Percentiles rank a stretch among this genome's conserved stretches.
Conservation (phyloP, 2,113 vertebrate species). For the Micronycteris hirsuta region DNA sequence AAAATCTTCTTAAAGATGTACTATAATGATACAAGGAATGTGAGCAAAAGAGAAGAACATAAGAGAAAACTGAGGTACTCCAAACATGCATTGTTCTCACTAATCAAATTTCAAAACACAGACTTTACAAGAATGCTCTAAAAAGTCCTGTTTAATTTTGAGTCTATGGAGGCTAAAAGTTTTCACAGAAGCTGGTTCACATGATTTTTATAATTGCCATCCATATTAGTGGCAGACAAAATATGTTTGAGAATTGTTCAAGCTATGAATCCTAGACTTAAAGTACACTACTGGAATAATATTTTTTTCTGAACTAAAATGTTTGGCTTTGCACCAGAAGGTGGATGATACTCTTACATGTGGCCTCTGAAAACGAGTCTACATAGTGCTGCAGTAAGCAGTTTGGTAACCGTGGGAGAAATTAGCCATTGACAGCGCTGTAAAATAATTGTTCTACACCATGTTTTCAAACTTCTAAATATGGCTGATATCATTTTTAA, state of each 20-base stretch:
- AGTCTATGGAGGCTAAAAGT: background rate
- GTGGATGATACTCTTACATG: background rate
- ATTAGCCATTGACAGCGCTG: background rate
- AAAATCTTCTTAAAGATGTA: background rate
- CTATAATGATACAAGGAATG: background rate
- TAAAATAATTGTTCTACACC: background rate
- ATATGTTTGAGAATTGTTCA: background rate
- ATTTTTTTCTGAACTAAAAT: conserved; percentile 8
- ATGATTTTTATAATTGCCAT: conserved; percentile 17
- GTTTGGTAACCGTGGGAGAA: background rate
- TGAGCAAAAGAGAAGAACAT: background rate
- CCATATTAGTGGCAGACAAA: conserved; percentile 21
- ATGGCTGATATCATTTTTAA: background rate
- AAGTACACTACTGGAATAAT: background rate
- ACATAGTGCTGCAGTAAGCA: background rate
- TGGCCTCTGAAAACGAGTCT: background rate
- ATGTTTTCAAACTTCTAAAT: background rate
- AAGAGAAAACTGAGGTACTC: conserved; percentile 34
- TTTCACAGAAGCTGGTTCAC: conserved; percentile 18
- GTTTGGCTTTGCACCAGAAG: background rate
- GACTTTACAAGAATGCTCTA: background rate
- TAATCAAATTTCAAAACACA: conserved; percentile 44
- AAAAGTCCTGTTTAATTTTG: background rate
- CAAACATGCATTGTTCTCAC: conserved; percentile 25
- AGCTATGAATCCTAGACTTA: background rate